Evolutionary conservation across 2,888 invertebrate genomes (phyloP).

Genomic region (Trissolcus japonicus): DNA sequence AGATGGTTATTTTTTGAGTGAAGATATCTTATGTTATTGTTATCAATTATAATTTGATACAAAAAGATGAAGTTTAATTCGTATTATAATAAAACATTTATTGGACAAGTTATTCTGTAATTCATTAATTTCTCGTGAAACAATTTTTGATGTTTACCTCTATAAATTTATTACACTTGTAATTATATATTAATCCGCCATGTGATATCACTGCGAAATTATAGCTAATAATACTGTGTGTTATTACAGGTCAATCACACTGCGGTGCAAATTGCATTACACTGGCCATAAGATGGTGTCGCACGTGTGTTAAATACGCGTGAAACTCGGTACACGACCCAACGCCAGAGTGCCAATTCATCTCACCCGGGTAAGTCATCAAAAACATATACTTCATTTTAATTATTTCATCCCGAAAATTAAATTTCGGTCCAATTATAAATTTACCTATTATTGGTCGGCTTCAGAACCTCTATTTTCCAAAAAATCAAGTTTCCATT

Average conservation of each 20-base stretch:
- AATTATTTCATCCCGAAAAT: neutral
- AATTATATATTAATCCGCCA: neutral
- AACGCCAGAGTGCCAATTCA: neutral
- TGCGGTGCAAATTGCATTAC: constrained; percentile 36
- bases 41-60: too few species aligned
- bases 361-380: too few species aligned
- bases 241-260: constrained; percentile 28
- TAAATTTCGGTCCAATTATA: neutral
- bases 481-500: too few species aligned
- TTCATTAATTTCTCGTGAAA: too few species aligned
- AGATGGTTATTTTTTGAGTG: too few species aligned
- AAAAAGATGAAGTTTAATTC: too few species aligned
- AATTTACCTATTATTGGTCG: neutral
- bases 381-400: too few species aligned
- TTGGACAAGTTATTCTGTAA: neutral
- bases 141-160: too few species aligned
- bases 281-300: constrained; percentile 29
- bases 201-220: constrained; percentile 6
- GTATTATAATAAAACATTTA: neutral
- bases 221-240: constrained; percentile 2
- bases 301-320: constrained; percentile 20
- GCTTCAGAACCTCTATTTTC: too few species aligned
- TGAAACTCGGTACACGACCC: constrained; percentile 8
- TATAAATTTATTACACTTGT: too few species aligned
- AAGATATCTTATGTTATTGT: too few species aligned